These are phyloP conservation scores for Bagarius yarrelli DNA, from an alignment of 2,113 vertebrate genomes.

Conservation along the genomic window DNA sequence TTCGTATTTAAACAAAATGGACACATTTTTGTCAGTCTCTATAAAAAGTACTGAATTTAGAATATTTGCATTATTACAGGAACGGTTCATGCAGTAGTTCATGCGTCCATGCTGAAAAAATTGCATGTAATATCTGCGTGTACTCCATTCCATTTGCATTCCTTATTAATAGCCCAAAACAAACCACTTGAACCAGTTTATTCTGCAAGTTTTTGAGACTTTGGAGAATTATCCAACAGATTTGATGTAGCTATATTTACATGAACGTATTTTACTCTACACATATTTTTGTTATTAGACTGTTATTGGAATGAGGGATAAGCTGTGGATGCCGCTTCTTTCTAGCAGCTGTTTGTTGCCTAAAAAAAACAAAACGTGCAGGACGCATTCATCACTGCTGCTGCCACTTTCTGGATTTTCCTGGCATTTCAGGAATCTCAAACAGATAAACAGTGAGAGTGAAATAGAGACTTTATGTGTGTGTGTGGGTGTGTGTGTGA, in stretches of 20 bases:
- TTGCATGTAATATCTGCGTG: background rate
- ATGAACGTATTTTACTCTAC: conserved; percentile 9
- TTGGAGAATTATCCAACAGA: background rate
- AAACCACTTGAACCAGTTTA: background rate
- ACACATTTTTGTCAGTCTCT: background rate
- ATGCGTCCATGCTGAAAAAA: background rate
- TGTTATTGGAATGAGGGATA: conserved; percentile 34
- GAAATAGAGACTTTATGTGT: background rate
- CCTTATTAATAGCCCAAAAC: background rate
- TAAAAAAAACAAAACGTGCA: conserved; percentile 25
- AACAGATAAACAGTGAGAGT: conserved; percentile 14
- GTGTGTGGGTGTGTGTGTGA: background rate
- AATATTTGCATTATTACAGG: no score
- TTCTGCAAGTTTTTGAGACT: background rate
- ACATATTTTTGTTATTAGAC: conserved; percentile 19
- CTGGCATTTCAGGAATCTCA: conserved; percentile 37
- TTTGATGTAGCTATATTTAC: conserved; percentile 1
- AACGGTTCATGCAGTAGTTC: no score
- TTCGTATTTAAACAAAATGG: background rate
- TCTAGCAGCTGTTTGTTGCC: conserved; percentile 26
- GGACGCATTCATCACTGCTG: conserved; percentile 18
- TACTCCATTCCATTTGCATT: background rate
- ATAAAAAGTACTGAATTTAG: background rate
- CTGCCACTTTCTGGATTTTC: conserved; percentile 19
- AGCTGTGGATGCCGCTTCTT: conserved; percentile 2